phyloP scores from a whole-genome alignment of 2,797 vertebrate genomes.

The Silurus lanzhouensis region DNA sequence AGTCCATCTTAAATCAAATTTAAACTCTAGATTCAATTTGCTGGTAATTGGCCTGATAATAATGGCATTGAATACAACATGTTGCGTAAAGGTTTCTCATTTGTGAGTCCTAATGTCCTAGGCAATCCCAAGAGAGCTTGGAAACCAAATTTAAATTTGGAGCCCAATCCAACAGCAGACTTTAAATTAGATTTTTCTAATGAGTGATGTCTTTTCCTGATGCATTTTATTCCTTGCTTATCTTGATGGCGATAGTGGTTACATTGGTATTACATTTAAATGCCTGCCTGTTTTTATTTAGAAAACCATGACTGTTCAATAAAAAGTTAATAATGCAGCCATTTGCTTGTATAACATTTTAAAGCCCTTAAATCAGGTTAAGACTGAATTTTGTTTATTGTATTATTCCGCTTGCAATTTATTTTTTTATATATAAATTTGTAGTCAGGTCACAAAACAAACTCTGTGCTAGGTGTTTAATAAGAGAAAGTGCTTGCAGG shows the following conservation, averaged over 20 bases:
- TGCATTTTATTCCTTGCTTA: conserved; percentile 67
- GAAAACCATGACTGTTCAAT: conserved; percentile 28
- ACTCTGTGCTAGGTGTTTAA: not conserved
- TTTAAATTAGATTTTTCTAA: conserved; percentile 77
- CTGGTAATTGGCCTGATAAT: conserved; percentile 61
- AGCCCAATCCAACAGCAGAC: conserved; percentile 66
- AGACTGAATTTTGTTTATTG: not conserved
- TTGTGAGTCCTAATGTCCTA: conserved; percentile 66
- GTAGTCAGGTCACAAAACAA: not conserved
- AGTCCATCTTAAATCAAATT: conserved; percentile 52
- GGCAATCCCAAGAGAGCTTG: conserved; percentile 68
- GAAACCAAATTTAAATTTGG: conserved; percentile 69
- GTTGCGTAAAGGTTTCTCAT: conserved; percentile 61
- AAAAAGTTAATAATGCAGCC: conserved; percentile 19
- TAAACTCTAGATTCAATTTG: conserved; percentile 51
- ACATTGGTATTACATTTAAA: conserved; percentile 52
- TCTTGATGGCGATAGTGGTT: conserved; percentile 70
- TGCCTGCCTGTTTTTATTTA: conserved; percentile 18
- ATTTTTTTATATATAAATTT: not conserved
- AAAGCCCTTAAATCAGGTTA: not conserved
- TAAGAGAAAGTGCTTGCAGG: not conserved
- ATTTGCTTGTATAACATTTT: not conserved
- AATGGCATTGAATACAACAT: conserved; percentile 55
- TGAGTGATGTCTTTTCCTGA: conserved; percentile 75
- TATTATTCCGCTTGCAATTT: not conserved